phyloP scores from a whole-genome alignment of 2,797 vertebrate genomes.

The Hydrocynus forskahlii region DNA sequence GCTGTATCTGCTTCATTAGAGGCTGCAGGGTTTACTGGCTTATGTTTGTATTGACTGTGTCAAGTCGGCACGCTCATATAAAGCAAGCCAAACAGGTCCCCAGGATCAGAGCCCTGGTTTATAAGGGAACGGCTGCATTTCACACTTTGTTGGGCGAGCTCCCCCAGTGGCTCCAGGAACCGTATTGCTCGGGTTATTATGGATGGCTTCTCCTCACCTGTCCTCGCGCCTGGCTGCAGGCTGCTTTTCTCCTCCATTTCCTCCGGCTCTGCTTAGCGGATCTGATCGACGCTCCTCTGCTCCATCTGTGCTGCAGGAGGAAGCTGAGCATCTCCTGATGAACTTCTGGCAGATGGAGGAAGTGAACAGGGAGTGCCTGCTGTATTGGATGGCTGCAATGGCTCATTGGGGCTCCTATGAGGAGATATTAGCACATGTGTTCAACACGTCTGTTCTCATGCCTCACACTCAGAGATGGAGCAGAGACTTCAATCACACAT shows the following conservation, averaged over 20 bases:
- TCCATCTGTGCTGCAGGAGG: slow-evolving; percentile 70
- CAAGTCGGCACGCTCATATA: not conserved
- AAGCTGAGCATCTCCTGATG: slow-evolving; percentile 62
- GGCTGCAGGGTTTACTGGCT: slow-evolving; percentile 3
- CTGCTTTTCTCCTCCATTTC: slow-evolving; percentile 49
- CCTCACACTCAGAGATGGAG: slow-evolving; percentile 33
- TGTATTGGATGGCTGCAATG: slow-evolving; percentile 78
- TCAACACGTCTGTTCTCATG: slow-evolving; percentile 77
- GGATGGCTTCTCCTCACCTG: slow-evolving; percentile 58
- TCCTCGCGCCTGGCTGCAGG: slow-evolving; percentile 56
- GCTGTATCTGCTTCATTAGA: slow-evolving; percentile 21
- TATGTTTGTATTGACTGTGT: slow-evolving; percentile 12
- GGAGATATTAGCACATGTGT: slow-evolving; percentile 81
- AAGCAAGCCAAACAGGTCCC: slow-evolving; percentile 23
- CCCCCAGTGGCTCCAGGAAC: slow-evolving; percentile 1
- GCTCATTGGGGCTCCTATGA: slow-evolving; percentile 82
- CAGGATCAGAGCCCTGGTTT: not conserved
- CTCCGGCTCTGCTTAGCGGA: slow-evolving; percentile 66
- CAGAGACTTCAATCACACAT: too few relatives aligned
- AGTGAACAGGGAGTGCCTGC: slow-evolving; percentile 75
- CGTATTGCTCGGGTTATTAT: slow-evolving; percentile 21
- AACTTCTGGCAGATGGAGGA: slow-evolving; percentile 76
- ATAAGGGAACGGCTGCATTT: slow-evolving; percentile 34
- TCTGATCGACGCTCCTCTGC: slow-evolving; percentile 68
- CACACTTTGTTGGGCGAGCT: slow-evolving; percentile 27